A percentile compares a stretch with the other conserved stretches of the same genome.
phyloP scores from a whole-genome alignment of 2,113 vertebrate species.

The Ceyx margarethae region DNA sequence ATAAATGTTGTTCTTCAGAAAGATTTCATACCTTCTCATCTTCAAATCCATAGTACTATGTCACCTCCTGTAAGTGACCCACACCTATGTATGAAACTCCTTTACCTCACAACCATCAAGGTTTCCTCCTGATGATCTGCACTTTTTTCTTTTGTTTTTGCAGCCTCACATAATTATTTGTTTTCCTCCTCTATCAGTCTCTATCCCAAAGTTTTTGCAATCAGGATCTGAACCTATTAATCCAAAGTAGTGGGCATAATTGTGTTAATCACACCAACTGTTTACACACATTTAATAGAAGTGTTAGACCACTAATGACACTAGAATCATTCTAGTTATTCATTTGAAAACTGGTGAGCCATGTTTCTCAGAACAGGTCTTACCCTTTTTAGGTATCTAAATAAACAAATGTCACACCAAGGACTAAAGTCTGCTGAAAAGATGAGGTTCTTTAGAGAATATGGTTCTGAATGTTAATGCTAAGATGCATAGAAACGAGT shows the following conservation, averaged over 20 bases:
- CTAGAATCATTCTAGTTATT: background rate
- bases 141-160: background rate
- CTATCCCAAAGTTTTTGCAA: background rate
- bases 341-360: background rate
- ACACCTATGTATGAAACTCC: background rate
- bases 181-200: background rate
- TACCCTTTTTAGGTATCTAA: background rate
- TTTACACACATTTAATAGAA: rapidly evolving
- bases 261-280: background rate
- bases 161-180: background rate
- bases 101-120: background rate
- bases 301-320: background rate
- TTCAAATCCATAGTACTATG: background rate
- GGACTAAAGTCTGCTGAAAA: background rate
- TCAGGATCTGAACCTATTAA: background rate
- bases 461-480: background rate
- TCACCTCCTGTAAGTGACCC: background rate
- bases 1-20: background rate
- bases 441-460: background rate
- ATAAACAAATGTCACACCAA: background rate
- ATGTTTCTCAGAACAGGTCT: background rate
- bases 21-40: background rate
- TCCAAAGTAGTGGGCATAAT: background rate
- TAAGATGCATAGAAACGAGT: background rate
- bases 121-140: background rate